These are phyloP conservation scores for Cyclargus thomasi DNA, from an alignment of 1,140 invertebrate species.

Conservation along the genomic window DNA sequence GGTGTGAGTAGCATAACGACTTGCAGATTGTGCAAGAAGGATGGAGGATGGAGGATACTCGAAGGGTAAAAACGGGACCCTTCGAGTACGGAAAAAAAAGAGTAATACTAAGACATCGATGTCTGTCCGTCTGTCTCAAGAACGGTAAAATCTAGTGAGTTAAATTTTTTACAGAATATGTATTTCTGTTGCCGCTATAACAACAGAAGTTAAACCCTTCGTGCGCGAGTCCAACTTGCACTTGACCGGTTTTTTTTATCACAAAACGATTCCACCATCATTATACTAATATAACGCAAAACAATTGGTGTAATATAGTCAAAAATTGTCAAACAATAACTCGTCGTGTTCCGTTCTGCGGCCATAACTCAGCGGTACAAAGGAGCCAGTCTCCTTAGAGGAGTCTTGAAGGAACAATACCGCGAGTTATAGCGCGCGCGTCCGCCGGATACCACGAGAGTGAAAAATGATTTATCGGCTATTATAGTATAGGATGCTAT, in stretches of 20 bases:
- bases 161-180: too few relatives aligned
- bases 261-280: neutral
- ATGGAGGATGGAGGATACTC: too few relatives aligned
- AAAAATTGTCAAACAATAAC: slow-evolving; percentile 46
- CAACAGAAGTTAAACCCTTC: too few relatives aligned
- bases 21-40: too few relatives aligned
- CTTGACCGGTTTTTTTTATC: neutral
- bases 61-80: too few relatives aligned
- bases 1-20: too few relatives aligned
- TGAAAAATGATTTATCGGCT: slow-evolving; percentile 17
- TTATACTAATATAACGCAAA: neutral
- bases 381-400: slow-evolving; percentile 30
- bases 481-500: neutral
- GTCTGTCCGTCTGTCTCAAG: too few relatives aligned
- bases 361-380: slow-evolving; percentile 40
- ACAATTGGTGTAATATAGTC: slow-evolving; percentile 20
- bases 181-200: too few relatives aligned
- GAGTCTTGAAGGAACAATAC: slow-evolving; percentile 48
- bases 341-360: slow-evolving; percentile 32
- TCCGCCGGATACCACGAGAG: slow-evolving; percentile 28
- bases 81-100: too few relatives aligned
- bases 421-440: slow-evolving; percentile 41
- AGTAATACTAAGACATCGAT: too few relatives aligned
- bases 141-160: too few relatives aligned
- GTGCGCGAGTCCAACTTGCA: too few relatives aligned